phyloP scores from a whole-genome alignment of 1,140 invertebrate genomes.

The Teleopsis dalmanni region DNA sequence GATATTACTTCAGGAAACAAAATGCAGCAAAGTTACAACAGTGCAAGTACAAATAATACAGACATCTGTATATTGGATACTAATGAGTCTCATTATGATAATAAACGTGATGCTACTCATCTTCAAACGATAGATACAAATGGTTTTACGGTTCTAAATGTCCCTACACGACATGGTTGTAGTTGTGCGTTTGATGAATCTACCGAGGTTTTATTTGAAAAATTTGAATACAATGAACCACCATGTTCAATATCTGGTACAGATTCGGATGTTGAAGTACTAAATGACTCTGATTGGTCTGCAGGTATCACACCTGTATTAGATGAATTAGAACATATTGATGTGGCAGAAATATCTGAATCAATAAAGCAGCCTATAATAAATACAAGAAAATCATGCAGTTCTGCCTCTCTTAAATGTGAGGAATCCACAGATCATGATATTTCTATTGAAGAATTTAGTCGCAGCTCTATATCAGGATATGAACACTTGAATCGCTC shows the following conservation, averaged over 20 bases:
- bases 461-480: neutral
- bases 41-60: slow-evolving; percentile 5
- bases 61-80: slow-evolving; percentile 8
- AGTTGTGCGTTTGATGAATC: slow-evolving; percentile 11
- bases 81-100: neutral
- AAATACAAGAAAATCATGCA: neutral
- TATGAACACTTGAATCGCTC: neutral
- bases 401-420: neutral
- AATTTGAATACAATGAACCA: too few species aligned
- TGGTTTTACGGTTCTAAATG: slow-evolving; percentile 3
- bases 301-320: neutral
- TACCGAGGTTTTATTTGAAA: slow-evolving; percentile 11
- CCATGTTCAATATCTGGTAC: slow-evolving; percentile 7
- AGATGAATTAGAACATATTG: neutral
- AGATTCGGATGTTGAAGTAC: slow-evolving; percentile 14
- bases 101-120: too few species aligned
- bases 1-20: neutral
- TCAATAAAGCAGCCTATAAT: neutral
- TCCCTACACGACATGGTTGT: neutral
- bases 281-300: slow-evolving; percentile 13
- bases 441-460: slow-evolving; percentile 4
- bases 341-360: neutral
- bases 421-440: slow-evolving; percentile 6
- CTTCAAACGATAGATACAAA: too few species aligned
- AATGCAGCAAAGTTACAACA: neutral